phyloP scores from a whole-genome alignment of 1,140 invertebrate genomes.

The Temnothorax curvispinosus region DNA sequence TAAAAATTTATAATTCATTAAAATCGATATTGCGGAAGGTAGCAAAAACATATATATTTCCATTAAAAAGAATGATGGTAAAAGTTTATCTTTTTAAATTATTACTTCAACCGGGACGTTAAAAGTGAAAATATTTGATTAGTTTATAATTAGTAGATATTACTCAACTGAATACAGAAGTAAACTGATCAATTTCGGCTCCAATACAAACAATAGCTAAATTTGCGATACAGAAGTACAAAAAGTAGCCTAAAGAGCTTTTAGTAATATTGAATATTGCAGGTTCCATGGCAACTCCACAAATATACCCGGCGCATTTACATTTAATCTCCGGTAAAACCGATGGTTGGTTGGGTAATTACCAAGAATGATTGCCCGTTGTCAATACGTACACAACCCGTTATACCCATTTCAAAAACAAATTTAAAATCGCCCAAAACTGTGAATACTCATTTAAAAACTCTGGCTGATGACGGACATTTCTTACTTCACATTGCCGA shows the following conservation, averaged over 20 bases:
- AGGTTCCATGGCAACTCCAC: conserved; percentile 24
- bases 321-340: conserved; percentile 71
- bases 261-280: conserved; percentile 34
- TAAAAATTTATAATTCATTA: conserved; percentile 3
- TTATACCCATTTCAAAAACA: conserved; percentile 48
- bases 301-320: conserved; percentile 63
- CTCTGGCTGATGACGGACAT: not conserved
- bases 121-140: not conserved
- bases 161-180: not conserved
- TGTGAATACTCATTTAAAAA: conserved; percentile 21
- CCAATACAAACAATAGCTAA: not conserved
- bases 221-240: not conserved
- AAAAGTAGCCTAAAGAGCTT: conserved; percentile 31
- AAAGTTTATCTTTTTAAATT: not conserved
- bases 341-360: conserved; percentile 71
- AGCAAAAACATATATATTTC: not conserved
- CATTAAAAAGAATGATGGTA: not conserved
- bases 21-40: not conserved
- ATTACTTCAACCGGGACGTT: not conserved
- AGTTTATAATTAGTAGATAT: not conserved
- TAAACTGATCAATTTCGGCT: not conserved
- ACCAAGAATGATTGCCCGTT: conserved; percentile 67
- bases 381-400: conserved; percentile 52
- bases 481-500: not conserved
- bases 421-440: conserved; percentile 47